Conservation (phyloP, 2,113 vertebrate species). For the Choloepus hoffmanni region DNA sequence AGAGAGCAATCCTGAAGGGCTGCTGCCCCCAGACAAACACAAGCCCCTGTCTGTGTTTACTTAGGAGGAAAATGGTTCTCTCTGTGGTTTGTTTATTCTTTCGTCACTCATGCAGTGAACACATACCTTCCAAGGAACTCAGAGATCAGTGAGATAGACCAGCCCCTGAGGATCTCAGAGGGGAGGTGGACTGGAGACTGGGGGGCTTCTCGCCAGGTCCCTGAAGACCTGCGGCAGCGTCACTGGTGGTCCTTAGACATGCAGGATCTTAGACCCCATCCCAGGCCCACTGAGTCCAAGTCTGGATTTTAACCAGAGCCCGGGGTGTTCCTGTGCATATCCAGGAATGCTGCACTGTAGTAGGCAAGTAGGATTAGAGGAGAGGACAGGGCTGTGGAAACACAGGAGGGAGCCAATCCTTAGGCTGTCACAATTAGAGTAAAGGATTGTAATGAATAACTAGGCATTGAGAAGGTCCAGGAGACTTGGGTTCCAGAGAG, state of each 20-base stretch:
- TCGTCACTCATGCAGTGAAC: not conserved
- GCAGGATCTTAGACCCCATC: not conserved
- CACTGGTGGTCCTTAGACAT: not conserved
- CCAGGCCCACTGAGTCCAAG: not conserved
- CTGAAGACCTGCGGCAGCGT: not conserved
- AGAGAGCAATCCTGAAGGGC: not conserved
- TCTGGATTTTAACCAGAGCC: not conserved
- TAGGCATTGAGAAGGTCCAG: not conserved
- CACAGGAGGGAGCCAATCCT: not conserved
- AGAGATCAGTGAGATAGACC: conserved; percentile 31
- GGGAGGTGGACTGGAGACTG: not conserved
- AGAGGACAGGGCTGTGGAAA: not conserved
- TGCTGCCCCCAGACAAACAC: not conserved
- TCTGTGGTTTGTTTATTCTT: conserved; percentile 45
- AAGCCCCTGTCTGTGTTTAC: conserved; percentile 26
- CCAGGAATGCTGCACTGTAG: not conserved
- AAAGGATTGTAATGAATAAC: not conserved
- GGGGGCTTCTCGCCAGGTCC: accelerated
- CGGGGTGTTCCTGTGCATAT: not conserved
- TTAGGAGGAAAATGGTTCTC: conserved; percentile 43
- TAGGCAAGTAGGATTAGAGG: not conserved
- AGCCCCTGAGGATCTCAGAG: not conserved
- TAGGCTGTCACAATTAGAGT: not conserved
- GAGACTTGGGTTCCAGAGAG: not conserved
- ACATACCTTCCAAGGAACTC: not conserved